These are phyloP conservation scores for Petroica traversi DNA, from an alignment of 2,113 vertebrate species.

Conservation along the genomic window DNA sequence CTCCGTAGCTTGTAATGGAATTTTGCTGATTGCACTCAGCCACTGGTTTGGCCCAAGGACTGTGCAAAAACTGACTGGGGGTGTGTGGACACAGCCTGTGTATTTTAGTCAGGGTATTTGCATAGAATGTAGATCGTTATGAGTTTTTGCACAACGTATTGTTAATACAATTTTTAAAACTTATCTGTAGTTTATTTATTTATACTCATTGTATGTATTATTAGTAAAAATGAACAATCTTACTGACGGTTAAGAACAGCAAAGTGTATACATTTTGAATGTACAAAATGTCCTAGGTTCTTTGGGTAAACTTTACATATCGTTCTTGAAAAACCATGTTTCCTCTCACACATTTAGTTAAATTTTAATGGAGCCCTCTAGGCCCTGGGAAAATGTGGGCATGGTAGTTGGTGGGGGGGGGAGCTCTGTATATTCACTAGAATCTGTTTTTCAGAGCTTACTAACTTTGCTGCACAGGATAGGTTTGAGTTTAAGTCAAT, in stretches of 20 bases:
- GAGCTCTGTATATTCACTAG: conserved; percentile 48
- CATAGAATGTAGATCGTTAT: conserved; percentile 80
- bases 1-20: not conserved
- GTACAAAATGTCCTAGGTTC: conserved; percentile 71
- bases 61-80: conserved; percentile 47
- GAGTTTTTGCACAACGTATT: conserved; percentile 77
- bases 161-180: conserved; percentile 76
- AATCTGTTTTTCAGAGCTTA: conserved; percentile 68
- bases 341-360: conserved; percentile 42
- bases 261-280: conserved; percentile 74
- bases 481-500: not conserved
- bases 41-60: not conserved
- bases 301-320: conserved; percentile 52
- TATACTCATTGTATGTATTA: conserved; percentile 74
- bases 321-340: conserved; percentile 46
- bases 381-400: conserved; percentile 35
- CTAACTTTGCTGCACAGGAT: conserved; percentile 57
- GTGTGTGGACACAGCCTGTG: conserved; percentile 57
- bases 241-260: conserved; percentile 39
- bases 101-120: conserved; percentile 85
- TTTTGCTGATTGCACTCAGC: not conserved
- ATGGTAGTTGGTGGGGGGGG: not conserved
- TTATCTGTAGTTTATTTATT: conserved; percentile 80
- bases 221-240: conserved; percentile 68
- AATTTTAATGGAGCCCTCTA: conserved; percentile 37